A percentile compares a stretch with the other conserved stretches of the same genome.
Evolutionary conservation across 2,888 invertebrate genomes (phyloP).

Genomic region (Synergus umbraculus): DNA sequence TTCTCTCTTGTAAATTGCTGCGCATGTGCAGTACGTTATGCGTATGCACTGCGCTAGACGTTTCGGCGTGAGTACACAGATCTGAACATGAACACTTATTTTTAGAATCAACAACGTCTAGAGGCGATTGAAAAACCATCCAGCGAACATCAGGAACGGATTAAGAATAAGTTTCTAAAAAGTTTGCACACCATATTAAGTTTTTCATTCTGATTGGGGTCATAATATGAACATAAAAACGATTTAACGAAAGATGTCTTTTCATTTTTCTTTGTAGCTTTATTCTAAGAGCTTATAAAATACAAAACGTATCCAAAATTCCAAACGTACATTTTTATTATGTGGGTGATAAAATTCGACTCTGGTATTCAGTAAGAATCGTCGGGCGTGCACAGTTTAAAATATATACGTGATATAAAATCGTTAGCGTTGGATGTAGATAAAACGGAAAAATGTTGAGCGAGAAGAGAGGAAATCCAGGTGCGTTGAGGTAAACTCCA

Average conservation of each 20-base stretch:
- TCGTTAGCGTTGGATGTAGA: conserved; percentile 4
- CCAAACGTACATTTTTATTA: background rate
- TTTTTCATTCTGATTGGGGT: background rate
- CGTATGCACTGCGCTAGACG: conserved; percentile 25
- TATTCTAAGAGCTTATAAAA: background rate
- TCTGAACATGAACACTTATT: conserved; percentile 17
- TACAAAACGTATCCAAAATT: background rate
- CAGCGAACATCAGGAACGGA: background rate
- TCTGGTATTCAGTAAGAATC: background rate
- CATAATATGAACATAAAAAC: background rate
- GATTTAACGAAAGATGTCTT: background rate
- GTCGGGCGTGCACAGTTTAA: background rate
- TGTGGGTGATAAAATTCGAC: conserved; percentile 5
- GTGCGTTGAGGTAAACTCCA: conserved; percentile 29
- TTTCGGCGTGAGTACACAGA: conserved; percentile 13
- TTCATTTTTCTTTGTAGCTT: background rate
- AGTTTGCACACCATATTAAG: too few relatives aligned
- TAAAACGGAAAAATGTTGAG: background rate
- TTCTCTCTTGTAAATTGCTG: conserved; percentile 9
- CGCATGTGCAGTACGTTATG: conserved; percentile 34
- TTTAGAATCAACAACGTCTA: conserved; percentile 28
- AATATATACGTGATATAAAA: conserved; percentile 3
- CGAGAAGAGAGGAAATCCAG: conserved; percentile 6
- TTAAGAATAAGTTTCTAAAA: background rate
- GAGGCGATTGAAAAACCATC: conserved; percentile 16